Base-by-base conservation (phyloP, 2,888 invertebrate genomes). In the Xylocampa areola region DNA sequence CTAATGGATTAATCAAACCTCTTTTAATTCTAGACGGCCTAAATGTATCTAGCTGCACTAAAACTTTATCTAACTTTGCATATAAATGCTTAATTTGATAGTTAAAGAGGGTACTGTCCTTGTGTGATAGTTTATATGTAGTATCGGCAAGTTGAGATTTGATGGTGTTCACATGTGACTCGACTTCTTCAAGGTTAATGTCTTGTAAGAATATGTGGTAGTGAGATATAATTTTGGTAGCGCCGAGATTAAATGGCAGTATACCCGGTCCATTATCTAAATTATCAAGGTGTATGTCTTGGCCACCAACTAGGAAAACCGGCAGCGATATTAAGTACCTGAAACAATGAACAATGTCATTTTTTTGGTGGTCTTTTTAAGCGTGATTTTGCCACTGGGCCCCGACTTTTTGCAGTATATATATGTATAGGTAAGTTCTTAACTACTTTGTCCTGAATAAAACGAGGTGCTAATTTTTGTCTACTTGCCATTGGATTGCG, bases 1-100 rank as follows among this genome's bases (percentile, higher is more conserved):
- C 33, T n/a, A 35, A 17, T 7, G 17, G 33, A 35, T 35, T 35
- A 17, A 35, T 10, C 10, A 35, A 2, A 35, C 33, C 33, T 35
- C 33, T 4, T 35, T 35, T 32, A 8, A 14, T 2, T 32, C 14
- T 14, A 14, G 1, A 14, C 0, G 32, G 32, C 16, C 7, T 5
- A 5, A 32, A 7, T 0, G 14, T 32, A 14, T 32, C 32, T 14
- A 32, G 16, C 7, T 32, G 32, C 2, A 35, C 8, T 35, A 35
- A 5, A n/a, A 35, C 10, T 35, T 1, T 16, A 10, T 17, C 6
- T 10, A 35, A 35, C 10, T 35, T 35, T 10, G 8, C n/a, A 10
- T 17, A 2, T n/a, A 35, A 10, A 17, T 35, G 4, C 10, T 35
- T 35, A 35, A 17, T 35, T 17, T 35, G 33, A 16, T 10, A 2